Evolutionary conservation across 30 jellyfish, hydroid and myxozoan species (phyloP).

Genomic region (Aurelia sp.): DNA sequence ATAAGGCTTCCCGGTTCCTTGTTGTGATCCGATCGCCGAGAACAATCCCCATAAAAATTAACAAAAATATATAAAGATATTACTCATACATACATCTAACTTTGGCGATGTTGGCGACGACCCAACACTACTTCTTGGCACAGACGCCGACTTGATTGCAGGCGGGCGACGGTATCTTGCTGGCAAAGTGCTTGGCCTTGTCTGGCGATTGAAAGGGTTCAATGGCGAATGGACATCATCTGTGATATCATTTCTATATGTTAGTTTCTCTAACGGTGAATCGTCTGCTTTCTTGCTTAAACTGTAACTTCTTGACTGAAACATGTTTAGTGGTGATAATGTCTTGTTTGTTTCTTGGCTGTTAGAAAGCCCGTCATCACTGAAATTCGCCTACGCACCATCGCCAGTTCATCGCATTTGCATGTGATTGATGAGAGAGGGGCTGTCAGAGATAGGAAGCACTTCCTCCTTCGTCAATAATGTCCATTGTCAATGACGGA

Average conservation of each 20-base stretch:
- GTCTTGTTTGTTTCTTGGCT: too few relatives aligned
- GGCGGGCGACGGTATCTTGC: constrained; percentile 69
- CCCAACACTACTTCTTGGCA: constrained; percentile 18
- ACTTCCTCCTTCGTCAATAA: too few relatives aligned
- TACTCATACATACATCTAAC: constrained; percentile 40
- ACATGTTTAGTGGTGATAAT: constrained; percentile 21
- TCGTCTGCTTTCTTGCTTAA: constrained; percentile 19
- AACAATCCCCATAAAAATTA: background rate
- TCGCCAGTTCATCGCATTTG: too few relatives aligned
- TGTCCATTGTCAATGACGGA: too few relatives aligned
- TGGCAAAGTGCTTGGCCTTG: constrained; percentile 70
- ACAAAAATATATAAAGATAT: background rate
- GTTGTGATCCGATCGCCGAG: too few relatives aligned
- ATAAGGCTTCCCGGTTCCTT: too few relatives aligned
- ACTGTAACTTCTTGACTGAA: constrained; percentile 65
- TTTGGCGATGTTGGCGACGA: constrained; percentile 50
- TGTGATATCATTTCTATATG: constrained; percentile 65
- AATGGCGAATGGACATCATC: constrained; percentile 59
- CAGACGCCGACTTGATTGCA: constrained; percentile 40
- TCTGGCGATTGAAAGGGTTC: constrained; percentile 63
- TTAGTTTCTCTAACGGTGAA: constrained; percentile 40
- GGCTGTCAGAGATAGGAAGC: too few relatives aligned
- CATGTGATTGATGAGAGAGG: too few relatives aligned
- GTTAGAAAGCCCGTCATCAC: too few relatives aligned
- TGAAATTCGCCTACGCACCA: too few relatives aligned